Base-by-base conservation (phyloP, 2,113 vertebrate genomes). In the Xiphophorus maculatus region DNA sequence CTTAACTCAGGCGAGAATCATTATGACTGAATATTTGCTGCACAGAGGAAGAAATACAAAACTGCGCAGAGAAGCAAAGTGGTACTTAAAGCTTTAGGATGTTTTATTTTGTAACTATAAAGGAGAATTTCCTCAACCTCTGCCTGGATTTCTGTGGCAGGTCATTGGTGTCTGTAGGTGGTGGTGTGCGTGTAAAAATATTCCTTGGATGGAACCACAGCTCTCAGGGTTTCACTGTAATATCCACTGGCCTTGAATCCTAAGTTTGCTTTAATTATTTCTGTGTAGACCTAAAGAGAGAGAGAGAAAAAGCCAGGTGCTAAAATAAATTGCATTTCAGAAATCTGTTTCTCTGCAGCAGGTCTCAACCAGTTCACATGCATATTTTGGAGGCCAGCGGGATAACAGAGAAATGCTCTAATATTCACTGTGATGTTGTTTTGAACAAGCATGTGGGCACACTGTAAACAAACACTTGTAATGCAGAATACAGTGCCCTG, bases 21-120 rank as follows among this genome's bases (percentile, higher is more conserved):
- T 77, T 60, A 82, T 71, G 28, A 25, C 65, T 63, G 78, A 65
- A 58, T 28, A 51, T 79, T 72, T 77, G 27, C 44, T 80, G 74
- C 54, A 77, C 70, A 6, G 79, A 65, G 64, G 66, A 81, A 61
- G 72, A 61, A 70, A 63, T 33, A 35, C 69, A 69, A 73, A 62
- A 30, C 17, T 51, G 75, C 12, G 8, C 12, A 9, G 71, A 69
- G 73, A 73, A 73, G 61, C 67, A 69, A 69, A 67, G 29, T 72
- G 73, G 69, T 84, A 29, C 42, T 81, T 42, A 76, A 80, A 83
- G 85, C 86, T 86, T 73, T 48, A 65, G 81, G 79, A 86, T 87
- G 82, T 90, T 90, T 91, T 82, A 44, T 86, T 87, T 88, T 63
- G 63, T 4, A 28, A 77, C 73, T 76, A 79, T 81, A 87, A 84